phyloP scores from a whole-genome alignment of 1,140 invertebrate genomes.

The Aphelenchoides fujianensis region DNA sequence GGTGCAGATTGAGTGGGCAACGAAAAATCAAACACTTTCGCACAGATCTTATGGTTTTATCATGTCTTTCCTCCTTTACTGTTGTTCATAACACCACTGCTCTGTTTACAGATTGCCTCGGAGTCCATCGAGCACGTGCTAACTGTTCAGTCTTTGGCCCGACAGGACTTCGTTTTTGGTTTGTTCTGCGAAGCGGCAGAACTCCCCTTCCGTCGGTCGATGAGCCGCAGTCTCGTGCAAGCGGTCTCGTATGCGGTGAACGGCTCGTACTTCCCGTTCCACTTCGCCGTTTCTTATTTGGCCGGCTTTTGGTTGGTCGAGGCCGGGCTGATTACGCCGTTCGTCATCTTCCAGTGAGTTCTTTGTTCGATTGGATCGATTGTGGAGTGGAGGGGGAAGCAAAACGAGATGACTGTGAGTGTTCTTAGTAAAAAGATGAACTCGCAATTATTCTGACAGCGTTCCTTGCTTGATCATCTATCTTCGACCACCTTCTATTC shows the following conservation, averaged over 20 bases:
- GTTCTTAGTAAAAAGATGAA: background rate
- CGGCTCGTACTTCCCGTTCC: constrained; percentile 19
- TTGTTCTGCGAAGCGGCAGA: constrained; percentile 41
- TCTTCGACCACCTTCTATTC: too few species aligned
- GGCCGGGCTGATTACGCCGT: constrained; percentile 34
- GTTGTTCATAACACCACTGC: too few species aligned
- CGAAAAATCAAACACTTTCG: too few species aligned
- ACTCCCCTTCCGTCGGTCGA: constrained; percentile 34
- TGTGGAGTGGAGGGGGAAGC: too few species aligned
- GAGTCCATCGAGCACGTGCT: constrained; percentile 50
- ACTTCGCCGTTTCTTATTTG: constrained; percentile 29
- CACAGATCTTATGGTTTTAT: too few species aligned
- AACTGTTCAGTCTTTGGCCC: constrained; percentile 41
- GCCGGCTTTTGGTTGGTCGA: constrained; percentile 40
- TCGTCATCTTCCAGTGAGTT: constrained; percentile 45
- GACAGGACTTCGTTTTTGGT: constrained; percentile 43
- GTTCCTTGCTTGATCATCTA: too few species aligned
- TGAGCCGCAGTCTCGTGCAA: constrained; percentile 30
- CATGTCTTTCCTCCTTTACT: too few species aligned
- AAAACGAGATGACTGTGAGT: too few species aligned
- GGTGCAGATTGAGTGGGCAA: too few species aligned
- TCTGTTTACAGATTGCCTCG: constrained; percentile 39
- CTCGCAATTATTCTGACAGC: too few species aligned
- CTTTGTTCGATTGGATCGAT: too few species aligned
- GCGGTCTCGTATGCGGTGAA: constrained; percentile 18